Evolutionary conservation across 2,797 vertebrate genomes (phyloP), one percentile per base, ranked within the genome.

Genomic region (Danio choprae): DNA sequence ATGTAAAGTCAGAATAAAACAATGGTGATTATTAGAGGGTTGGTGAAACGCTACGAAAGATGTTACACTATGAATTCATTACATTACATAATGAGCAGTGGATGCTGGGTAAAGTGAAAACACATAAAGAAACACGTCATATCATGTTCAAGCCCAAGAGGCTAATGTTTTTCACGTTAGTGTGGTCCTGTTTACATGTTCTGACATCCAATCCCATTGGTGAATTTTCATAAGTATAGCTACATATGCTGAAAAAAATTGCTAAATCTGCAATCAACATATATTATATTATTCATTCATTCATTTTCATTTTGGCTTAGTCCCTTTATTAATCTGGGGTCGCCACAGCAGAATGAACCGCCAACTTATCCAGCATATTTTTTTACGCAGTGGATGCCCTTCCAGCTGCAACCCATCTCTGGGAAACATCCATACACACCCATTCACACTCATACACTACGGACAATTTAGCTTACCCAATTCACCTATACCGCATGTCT

Each of bases 1-100:
- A 7, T 69, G 72, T 75, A 43, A 69, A 53, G 16, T 16, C 46
- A 76, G 63, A 59, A 46, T 68, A 41, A 51, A 75, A 72, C 67
- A 64, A 44, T 53, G 22, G 36, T 41, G 43, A 68, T 72, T 10
- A 18, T 74, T n/a, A 18, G 62, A 16, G 44, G 13, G 38, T 12
- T 77, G 38, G 38, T 29, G 63, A 58, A 73, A 69, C 41, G 62
- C 6, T 36, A 44, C 55, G 20, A 44, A 72, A 64, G 69, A 63
- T 80, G 48, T 64, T 55, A 46, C 20, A 4, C 68, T 56, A 48
- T 64, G 22, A 56, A 46, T 55, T 56, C 10, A 62, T 64, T 73
- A 29, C 11, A 56, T 80, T 36, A 38, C 36, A 41, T 53, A 36
- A 16, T 56, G 58, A 36, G 11, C 6, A 80, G 18, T 65, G 16